Percentiles rank a stretch among this genome's conserved stretches.
Conservation (phyloP, 2,113 vertebrate genomes). For the Lasiurus borealis region DNA sequence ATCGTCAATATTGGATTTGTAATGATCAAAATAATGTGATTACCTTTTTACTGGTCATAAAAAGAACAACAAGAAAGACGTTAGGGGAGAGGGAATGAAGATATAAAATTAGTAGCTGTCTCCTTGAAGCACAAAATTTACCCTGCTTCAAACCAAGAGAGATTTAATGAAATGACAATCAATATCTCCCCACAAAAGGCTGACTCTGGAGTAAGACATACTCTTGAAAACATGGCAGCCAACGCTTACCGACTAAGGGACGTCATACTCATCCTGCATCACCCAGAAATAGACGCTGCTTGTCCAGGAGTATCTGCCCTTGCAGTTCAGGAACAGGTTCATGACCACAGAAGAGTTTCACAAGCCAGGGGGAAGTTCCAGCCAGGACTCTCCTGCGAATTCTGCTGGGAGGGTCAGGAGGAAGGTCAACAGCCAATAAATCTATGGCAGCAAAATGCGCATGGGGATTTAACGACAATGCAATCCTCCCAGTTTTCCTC, state of each 20-base stretch:
- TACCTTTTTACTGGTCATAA: not conserved
- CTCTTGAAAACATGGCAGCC: not conserved
- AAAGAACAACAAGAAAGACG: not conserved
- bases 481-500: not conserved
- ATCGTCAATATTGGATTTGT: not conserved
- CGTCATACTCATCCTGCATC: not conserved
- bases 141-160: not conserved
- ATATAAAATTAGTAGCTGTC: not conserved
- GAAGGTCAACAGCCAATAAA: constrained; percentile 23
- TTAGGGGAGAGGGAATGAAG: not conserved
- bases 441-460: not conserved
- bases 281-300: not conserved
- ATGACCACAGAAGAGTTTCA: not conserved
- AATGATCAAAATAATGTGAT: not conserved
- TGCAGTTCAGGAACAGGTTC: not conserved
- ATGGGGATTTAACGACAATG: not conserved
- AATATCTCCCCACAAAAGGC: not conserved
- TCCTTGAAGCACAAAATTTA: not conserved
- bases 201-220: not conserved
- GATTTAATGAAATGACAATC: not conserved
- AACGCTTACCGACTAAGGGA: not conserved
- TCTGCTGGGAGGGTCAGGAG: not conserved
- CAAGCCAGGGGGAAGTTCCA: not conserved
- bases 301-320: not conserved
- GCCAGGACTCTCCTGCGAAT: not conserved